phyloP scores from a whole-genome alignment of 1,140 invertebrate genomes.

The Pogonomyrmex barbatus region DNA sequence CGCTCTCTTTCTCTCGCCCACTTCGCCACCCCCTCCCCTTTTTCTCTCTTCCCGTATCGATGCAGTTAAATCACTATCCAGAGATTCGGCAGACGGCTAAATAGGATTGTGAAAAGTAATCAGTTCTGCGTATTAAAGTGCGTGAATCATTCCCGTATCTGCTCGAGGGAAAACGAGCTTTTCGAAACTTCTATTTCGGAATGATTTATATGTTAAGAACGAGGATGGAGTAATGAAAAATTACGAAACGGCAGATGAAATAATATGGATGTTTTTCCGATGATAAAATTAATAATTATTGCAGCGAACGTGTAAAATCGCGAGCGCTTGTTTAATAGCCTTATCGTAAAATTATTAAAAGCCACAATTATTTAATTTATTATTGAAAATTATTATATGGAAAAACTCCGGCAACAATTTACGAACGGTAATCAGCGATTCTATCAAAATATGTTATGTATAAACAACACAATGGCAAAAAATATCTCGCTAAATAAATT shows the following conservation, averaged over 20 bases:
- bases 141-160: conserved; percentile 30
- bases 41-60: conserved; percentile 10
- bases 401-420: not conserved
- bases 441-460: not conserved
- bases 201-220: not conserved
- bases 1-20: not conserved
- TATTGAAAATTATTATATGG: conserved; percentile 1
- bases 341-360: conserved; percentile 19
- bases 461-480: not conserved
- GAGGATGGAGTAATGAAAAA: not conserved
- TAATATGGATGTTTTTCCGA: not conserved
- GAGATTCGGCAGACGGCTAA: conserved; percentile 39
- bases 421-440: not conserved
- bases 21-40: conserved; percentile 39
- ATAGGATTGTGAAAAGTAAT: conserved; percentile 55
- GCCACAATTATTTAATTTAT: conserved; percentile 22
- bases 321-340: not conserved
- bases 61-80: conserved; percentile 38
- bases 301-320: not conserved
- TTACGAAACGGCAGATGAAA: not conserved
- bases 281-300: conserved; percentile 27
- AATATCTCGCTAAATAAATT: not conserved
- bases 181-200: conserved; percentile 26
- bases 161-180: not conserved
- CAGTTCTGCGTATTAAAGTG: conserved; percentile 29